These are phyloP conservation scores for Apostichopus japonicus DNA, from an alignment of 35 echinoderm and acorn worm species.

Conservation along the genomic window DNA sequence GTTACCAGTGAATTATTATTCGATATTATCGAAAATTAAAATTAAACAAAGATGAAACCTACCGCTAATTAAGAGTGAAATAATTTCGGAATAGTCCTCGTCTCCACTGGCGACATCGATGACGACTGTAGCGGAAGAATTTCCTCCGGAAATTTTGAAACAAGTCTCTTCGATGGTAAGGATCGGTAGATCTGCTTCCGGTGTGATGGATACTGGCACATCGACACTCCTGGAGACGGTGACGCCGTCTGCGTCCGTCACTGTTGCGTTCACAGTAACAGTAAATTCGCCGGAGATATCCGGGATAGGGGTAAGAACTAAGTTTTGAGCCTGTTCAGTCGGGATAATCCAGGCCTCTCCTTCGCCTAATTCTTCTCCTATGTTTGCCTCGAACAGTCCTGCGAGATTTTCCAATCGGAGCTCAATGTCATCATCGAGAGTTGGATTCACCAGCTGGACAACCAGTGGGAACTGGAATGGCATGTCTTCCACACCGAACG, in stretches of 20 bases:
- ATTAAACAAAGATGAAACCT: background rate
- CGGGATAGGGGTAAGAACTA: background rate
- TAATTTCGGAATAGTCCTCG: background rate
- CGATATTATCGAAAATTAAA: no score
- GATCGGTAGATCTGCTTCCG: background rate
- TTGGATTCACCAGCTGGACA: background rate
- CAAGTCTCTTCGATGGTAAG: background rate
- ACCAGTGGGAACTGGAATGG: background rate
- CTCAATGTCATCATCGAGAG: background rate
- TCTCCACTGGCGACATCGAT: background rate
- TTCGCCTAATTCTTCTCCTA: background rate
- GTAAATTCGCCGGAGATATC: slow-evolving; percentile 14
- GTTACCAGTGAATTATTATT: no score
- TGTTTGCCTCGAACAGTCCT: background rate
- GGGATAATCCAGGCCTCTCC: slow-evolving; percentile 7
- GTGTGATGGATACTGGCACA: background rate
- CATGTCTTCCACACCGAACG: background rate
- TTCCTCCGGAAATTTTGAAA: background rate
- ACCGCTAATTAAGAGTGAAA: background rate
- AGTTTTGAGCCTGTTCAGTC: background rate
- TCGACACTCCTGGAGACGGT: background rate
- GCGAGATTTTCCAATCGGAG: background rate
- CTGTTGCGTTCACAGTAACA: background rate
- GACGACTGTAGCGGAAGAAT: background rate
- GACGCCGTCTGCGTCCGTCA: background rate